Percentiles rank a stretch among this genome's conserved stretches.
These are phyloP conservation scores for Fopius arisanus DNA, from an alignment of 1,140 invertebrate genomes.

Conservation along the genomic window DNA sequence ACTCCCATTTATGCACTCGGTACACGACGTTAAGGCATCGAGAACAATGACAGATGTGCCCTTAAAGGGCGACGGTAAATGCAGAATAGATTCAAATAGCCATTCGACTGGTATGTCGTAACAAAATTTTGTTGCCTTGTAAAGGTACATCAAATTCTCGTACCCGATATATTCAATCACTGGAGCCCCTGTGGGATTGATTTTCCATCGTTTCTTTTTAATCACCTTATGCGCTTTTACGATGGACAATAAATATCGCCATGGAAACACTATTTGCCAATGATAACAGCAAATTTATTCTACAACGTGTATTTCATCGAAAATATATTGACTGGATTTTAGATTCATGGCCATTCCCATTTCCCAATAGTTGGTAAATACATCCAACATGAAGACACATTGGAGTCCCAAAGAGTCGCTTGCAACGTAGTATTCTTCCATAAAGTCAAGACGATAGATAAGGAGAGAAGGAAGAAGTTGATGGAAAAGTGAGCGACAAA, in stretches of 20 bases:
- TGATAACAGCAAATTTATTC: background rate
- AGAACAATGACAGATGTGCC: background rate
- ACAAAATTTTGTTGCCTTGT: too few species aligned
- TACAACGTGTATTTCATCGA: background rate
- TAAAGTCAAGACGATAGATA: slow-evolving; percentile 22
- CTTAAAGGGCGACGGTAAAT: background rate
- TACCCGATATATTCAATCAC: too few species aligned
- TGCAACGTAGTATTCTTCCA: slow-evolving; percentile 32
- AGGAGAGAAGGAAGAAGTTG: background rate
- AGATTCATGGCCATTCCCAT: slow-evolving; percentile 57
- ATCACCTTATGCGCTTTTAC: too few species aligned
- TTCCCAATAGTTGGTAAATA: slow-evolving; percentile 41
- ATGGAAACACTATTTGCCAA: slow-evolving; percentile 5
- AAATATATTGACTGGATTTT: slow-evolving; percentile 40
- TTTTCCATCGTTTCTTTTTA: too few species aligned
- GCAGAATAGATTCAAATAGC: background rate
- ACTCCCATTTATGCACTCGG: background rate
- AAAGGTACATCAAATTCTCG: too few species aligned
- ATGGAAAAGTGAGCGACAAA: slow-evolving; percentile 32
- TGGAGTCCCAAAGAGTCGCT: slow-evolving; percentile 35
- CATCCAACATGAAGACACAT: slow-evolving; percentile 47
- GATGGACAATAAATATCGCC: background rate
- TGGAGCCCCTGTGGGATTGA: too few species aligned
- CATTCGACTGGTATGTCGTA: too few species aligned
- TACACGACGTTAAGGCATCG: slow-evolving; percentile 7